These are phyloP conservation scores for Synergus japonicus DNA, from an alignment of 2,888 invertebrate species.

Conservation along the genomic window DNA sequence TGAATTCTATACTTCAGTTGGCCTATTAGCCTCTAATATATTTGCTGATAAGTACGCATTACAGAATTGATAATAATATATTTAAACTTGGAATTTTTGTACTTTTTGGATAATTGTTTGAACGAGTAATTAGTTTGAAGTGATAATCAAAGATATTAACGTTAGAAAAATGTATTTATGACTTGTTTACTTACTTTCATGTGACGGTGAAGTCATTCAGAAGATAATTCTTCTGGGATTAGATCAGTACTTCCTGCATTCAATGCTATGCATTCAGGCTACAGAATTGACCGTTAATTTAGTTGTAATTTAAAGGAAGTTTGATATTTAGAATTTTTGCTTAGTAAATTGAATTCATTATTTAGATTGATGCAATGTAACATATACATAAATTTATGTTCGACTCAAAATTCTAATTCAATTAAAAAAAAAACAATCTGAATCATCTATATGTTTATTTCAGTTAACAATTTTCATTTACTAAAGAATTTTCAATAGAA, in stretches of 20 bases:
- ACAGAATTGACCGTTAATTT: slow-evolving; percentile 3
- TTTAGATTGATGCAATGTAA: too few relatives aligned
- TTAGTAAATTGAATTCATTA: not conserved
- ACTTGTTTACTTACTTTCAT: not conserved
- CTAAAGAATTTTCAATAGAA: not conserved
- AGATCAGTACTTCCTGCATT: slow-evolving; percentile 6
- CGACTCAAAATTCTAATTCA: too few relatives aligned
- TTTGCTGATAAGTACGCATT: not conserved
- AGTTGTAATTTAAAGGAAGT: slow-evolving; percentile 8
- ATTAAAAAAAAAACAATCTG: too few relatives aligned
- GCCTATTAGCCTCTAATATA: too few relatives aligned
- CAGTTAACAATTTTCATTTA: not conserved
- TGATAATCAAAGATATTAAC: not conserved
- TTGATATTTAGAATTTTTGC: not conserved
- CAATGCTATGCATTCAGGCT: not conserved
- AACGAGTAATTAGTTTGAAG: not conserved
- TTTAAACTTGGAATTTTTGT: not conserved
- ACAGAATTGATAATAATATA: not conserved
- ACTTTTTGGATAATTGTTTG: not conserved
- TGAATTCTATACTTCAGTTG: too few relatives aligned
- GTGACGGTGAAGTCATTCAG: slow-evolving; percentile 8
- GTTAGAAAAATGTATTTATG: not conserved
- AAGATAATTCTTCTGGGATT: not conserved
- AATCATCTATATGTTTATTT: too few relatives aligned
- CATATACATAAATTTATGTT: too few relatives aligned